Evolutionary conservation across 1,140 invertebrate species (phyloP), one percentile per base, ranked within the genome.

Genomic region (Tyrophagus putrescentiae): DNA sequence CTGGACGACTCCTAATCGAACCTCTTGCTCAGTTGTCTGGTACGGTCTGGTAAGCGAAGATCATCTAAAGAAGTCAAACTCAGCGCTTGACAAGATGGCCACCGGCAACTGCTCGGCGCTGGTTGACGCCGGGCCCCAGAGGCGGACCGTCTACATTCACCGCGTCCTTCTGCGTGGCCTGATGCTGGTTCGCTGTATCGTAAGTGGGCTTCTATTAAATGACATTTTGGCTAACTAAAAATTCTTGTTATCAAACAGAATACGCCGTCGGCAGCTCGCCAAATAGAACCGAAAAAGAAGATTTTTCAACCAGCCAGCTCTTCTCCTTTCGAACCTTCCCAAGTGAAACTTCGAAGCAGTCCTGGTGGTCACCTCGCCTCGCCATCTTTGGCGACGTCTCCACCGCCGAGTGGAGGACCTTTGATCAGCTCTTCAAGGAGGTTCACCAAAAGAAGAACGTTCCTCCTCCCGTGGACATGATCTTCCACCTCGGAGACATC

Each of bases 401-500:
- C 4, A 88, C 84, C 72, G 81, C 80, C 65, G 93, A 93, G 75
- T 85, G 87, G 25, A 68, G 71, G 61, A 87, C 87, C n/a, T 73
- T 93, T 44, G 76, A 80, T 0, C 75, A 83, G 50, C 71, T 96
- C 32, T 85, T 91, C 71, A 73, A 84, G 64, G 91, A 94, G 67
- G 79, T 83, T 0, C 80, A 88, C 67, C 18, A 60, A 28, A 7
- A 33, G 16, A n/a, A n/a, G n/a, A n/a, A n/a, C n/a, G n/a, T n/a
- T n/a, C n/a, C n/a, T 25, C 44, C 21, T 29, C 11, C 27, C 72
- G 75, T 34, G 83, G 79, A 11, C n/a, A n/a, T n/a, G n/a, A n/a
- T n/a, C n/a, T n/a, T n/a, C n/a, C 92, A 96, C 75, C 84, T 92
- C 62, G 91, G 90, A 71, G 62, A 93, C 77, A 88, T 96, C 76